Base-by-base conservation (phyloP, 2,888 invertebrate species). In the Ophioninae sp. region DNA sequence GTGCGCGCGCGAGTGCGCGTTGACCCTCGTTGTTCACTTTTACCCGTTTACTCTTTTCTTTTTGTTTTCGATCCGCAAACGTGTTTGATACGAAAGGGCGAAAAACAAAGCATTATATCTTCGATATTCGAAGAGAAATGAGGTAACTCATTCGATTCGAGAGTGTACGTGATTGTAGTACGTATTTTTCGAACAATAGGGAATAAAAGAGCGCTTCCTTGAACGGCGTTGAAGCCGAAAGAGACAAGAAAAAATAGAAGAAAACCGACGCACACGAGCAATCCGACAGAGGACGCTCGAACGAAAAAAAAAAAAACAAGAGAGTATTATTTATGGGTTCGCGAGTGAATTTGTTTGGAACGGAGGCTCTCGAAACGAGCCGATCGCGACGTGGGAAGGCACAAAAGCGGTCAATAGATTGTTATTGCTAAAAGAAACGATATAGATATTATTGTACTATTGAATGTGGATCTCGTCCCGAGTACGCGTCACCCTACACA, bases 91-190 rank as follows among this genome's bases (percentile, higher is more conserved):
- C 7, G 23, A 68, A 23, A 51, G 51, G 23, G 17, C 17, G 51
- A 5, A 68, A 44, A 51, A 51, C 17, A 2, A 23, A 68, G 6
- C 17, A 22, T 67, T 44, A 51, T 68, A 44, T 23, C 73, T 72
- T 74, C 64, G 68, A 51, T 51, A 51, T 72, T 10, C n/a, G 56
- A 64, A 67, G 22, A 76, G 37, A 72, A 64, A 68, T 23, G 67
- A 72, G 63, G 59, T 77, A 74, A 23, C 3, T 75, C 81, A 72
- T 56, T 79, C 65, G 61, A 17, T 51, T 51, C 51, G 23, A 81
- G 81, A 75, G 76, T 86, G 79, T 81, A 82, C 84, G 83, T 85
- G 83, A 82, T 82, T 81, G 81, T 81, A 84, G 80, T 78, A 72
- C 51, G 72, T 84, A 77, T 84, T 82, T 77, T 82, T 72, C 76